Percentiles rank a stretch among this genome's conserved stretches.
Conservation (phyloP, 1,140 invertebrate species). For the Helicoverpa armigera region DNA sequence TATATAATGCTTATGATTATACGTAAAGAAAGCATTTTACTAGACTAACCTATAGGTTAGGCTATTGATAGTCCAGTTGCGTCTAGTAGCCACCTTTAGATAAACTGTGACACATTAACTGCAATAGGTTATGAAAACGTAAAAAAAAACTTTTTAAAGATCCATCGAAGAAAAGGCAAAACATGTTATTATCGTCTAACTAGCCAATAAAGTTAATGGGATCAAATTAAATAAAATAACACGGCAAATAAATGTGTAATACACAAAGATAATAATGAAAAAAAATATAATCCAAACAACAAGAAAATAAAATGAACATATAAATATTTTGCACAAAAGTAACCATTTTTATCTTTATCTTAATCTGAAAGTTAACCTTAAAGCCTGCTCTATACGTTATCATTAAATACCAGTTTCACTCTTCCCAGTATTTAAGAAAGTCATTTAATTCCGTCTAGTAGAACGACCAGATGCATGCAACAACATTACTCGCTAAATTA, state of each 20-base stretch:
- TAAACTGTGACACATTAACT: not conserved
- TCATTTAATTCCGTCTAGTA: conserved; percentile 1
- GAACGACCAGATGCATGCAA: not conserved
- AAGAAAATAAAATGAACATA: not conserved
- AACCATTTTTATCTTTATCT: conserved; percentile 1
- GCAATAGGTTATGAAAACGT: not conserved
- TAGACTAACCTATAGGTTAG: not conserved
- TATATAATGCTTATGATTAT: not conserved
- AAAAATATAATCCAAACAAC: not conserved
- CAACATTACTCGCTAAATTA: not conserved
- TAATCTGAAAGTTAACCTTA: conserved; percentile 13
- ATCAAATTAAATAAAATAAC: no score
- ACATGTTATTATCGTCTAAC: no score
- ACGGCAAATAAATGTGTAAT: not conserved
- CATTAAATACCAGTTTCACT: conserved; percentile 8
- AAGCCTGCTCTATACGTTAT: not conserved
- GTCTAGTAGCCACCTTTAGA: not conserved
- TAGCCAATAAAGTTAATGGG: no score
- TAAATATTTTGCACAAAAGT: not conserved
- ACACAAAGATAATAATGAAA: not conserved
- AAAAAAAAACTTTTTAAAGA: not conserved
- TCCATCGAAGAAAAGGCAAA: not conserved
- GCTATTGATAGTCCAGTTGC: not conserved
- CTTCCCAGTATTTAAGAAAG: conserved; percentile 9
- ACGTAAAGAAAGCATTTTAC: conserved; percentile 4